These are phyloP conservation scores for Stenurella melanura DNA, from an alignment of 2,888 invertebrate species.

Conservation along the genomic window DNA sequence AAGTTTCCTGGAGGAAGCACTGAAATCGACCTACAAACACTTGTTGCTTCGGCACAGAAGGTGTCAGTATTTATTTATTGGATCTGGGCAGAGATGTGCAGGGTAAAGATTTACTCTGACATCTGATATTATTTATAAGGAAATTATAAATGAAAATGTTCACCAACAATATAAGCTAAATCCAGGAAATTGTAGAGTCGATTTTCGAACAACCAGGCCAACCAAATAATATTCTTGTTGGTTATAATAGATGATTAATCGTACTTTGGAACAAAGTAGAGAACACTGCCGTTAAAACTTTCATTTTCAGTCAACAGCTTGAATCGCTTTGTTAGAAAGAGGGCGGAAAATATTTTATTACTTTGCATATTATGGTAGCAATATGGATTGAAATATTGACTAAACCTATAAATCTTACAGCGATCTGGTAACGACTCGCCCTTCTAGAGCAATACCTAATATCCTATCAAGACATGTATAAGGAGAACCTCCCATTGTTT, in stretches of 20 bases:
- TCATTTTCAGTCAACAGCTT: conserved; percentile 89
- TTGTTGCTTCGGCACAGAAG: too few relatives aligned
- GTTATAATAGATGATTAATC: conserved; percentile 95
- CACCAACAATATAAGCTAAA: conserved; percentile 96
- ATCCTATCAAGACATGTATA: conserved; percentile 77
- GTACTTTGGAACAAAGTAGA: conserved; percentile 90
- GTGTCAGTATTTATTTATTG: too few relatives aligned
- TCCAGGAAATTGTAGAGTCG: conserved; percentile 95
- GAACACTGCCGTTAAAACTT: conserved; percentile 84
- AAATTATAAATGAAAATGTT: too few relatives aligned
- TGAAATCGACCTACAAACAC: too few relatives aligned
- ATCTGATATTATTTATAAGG: too few relatives aligned
- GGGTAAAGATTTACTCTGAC: too few relatives aligned
- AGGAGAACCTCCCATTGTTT: conserved; percentile 78
- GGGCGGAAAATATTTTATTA: conserved; percentile 86
- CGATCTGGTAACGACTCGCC: conserved; percentile 91
- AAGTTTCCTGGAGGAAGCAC: too few relatives aligned
- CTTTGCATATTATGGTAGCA: conserved; percentile 82
- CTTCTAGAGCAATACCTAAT: conserved; percentile 93
- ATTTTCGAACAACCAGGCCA: conserved; percentile 91
- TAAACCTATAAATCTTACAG: conserved; percentile 81
- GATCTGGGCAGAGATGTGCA: too few relatives aligned
- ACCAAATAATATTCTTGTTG: conserved; percentile 88
- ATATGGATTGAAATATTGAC: conserved; percentile 86
- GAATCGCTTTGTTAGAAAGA: conserved; percentile 90